These are phyloP conservation scores for Xenotilapia caudafasciata DNA, from an alignment of 2,113 vertebrate species.

Conservation along the genomic window DNA sequence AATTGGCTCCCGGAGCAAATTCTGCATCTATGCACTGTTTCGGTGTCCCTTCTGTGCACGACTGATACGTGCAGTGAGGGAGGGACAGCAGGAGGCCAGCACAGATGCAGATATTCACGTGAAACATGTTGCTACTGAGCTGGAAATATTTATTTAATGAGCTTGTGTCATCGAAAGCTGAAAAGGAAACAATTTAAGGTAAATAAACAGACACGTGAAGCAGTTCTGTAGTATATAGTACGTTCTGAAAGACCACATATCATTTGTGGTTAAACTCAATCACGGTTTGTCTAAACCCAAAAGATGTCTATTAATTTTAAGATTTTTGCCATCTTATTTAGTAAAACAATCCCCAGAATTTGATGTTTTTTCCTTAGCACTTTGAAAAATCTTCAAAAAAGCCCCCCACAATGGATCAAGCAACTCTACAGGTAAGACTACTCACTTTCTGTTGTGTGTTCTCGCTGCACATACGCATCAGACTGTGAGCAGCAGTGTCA, in stretches of 20 bases:
- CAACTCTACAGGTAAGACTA: background rate
- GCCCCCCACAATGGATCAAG: background rate
- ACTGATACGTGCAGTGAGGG: background rate
- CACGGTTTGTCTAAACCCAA: rapidly evolving
- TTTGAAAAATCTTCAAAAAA: background rate
- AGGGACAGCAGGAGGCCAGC: conserved; percentile 21
- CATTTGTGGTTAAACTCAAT: background rate
- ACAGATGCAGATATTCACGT: background rate
- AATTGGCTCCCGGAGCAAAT: conserved; percentile 59
- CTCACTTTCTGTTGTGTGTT: background rate
- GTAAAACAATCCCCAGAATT: background rate
- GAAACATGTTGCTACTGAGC: conserved; percentile 9
- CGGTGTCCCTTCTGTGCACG: conserved; percentile 37
- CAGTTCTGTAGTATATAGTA: background rate
- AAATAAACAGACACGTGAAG: background rate
- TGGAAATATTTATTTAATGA: background rate
- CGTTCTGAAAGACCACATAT: background rate
- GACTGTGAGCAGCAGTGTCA: background rate
- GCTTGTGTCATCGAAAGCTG: background rate
- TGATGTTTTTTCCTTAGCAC: background rate
- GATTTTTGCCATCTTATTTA: background rate
- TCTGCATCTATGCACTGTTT: conserved; percentile 56
- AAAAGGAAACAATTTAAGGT: background rate
- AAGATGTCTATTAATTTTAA: background rate
- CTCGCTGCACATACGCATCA: rapidly evolving